Base-by-base conservation (phyloP, 2,797 vertebrate genomes). In the Geotrypetes seraphini region DNA sequence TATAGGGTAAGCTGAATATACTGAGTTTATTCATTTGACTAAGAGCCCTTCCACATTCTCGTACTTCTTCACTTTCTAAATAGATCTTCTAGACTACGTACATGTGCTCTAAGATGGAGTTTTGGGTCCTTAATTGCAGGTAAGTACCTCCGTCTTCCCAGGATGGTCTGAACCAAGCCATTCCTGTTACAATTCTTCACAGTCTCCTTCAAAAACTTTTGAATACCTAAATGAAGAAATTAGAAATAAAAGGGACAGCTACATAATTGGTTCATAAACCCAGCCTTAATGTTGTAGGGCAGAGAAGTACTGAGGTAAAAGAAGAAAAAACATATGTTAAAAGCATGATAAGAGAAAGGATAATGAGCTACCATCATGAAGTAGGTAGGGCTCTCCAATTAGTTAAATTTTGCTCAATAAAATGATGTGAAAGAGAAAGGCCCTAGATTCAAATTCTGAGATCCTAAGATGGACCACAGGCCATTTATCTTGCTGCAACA, bases 121-220 rank as follows among this genome's bases (percentile, higher is more conserved):
- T 91, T 93, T 33, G 71, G 36, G 29, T 90, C 86, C 16, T 85
- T 87, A 69, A 97, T 97, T 44, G 85, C 88, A 30, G 92, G 87
- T 16, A 98, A 75, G 66, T 92, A 97, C 43, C 96, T 83, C 42
- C 88, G 83, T 8, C 96, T 86, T 25, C 92, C 92, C 61, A 91
- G 79, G 49, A 98, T 81, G 3, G 92, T 99, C 71, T 87, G 86
- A 57, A 98, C 92, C 43, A 85, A 97, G 3, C 96, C 91, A 6
- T 83, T 77, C 64, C 80, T 87, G n/a, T 45, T 52, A 54, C 94
- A 99, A 33, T 64, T 89, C 68, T 78, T 87, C 41, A 97, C 88
- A 0, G 90, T 96, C 38, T 96, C 86, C 57, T 24, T 77, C 49
- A 97, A 78, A 59, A 98, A 99, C 21, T 66, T 57, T 39, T 83